A percentile compares a stretch with the other conserved stretches of the same genome.
Evolutionary conservation across 2,113 vertebrate genomes (phyloP).

Genomic region (Rhinolophus sinicus): DNA sequence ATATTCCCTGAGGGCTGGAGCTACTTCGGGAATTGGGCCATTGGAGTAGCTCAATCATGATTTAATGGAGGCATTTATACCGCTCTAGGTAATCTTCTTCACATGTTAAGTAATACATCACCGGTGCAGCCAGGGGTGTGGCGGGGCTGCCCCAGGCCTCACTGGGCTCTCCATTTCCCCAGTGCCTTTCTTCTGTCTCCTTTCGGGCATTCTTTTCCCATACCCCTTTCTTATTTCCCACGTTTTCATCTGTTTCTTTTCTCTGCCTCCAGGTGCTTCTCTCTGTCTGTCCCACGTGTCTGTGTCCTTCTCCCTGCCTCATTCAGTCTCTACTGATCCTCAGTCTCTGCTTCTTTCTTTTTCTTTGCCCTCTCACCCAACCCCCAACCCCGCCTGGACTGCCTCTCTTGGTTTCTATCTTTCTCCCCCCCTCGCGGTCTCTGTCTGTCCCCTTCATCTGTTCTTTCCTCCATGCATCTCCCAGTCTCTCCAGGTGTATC

Average conservation of each 20-base stretch:
- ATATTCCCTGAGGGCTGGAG: slow-evolving; percentile 74
- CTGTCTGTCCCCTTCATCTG: background rate
- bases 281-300: too few relatives aligned
- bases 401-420: background rate
- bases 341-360: background rate
- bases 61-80: slow-evolving; percentile 82
- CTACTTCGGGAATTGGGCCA: slow-evolving; percentile 72
- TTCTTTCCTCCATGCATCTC: background rate
- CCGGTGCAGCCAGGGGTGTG: slow-evolving; percentile 42
- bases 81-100: slow-evolving; percentile 61
- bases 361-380: background rate
- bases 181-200: slow-evolving; percentile 73
- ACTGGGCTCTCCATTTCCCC: slow-evolving; percentile 54
- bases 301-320: background rate
- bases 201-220: slow-evolving; percentile 49
- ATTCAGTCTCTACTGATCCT: background rate
- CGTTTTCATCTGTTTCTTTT: slow-evolving; percentile 37
- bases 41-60: slow-evolving; percentile 73
- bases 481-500: background rate
- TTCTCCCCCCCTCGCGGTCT: too few relatives aligned
- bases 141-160: slow-evolving; percentile 54
- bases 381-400: background rate
- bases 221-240: slow-evolving; percentile 32
- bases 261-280: background rate
- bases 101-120: slow-evolving; percentile 71